phyloP scores from a whole-genome alignment of 2,797 vertebrate species.

The Falco columbarius region DNA sequence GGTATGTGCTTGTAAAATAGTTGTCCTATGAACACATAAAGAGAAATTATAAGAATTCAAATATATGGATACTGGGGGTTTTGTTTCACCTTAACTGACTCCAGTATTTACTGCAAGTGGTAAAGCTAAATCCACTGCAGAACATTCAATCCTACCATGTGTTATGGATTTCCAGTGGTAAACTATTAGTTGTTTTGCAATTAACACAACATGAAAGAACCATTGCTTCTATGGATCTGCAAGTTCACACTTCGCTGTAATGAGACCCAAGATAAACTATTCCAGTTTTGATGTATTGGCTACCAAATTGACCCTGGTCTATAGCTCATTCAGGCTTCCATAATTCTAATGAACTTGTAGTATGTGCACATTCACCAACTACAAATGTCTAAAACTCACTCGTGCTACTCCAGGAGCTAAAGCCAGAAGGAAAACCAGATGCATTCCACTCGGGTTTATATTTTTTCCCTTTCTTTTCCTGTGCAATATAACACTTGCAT shows the following conservation, averaged over 20 bases:
- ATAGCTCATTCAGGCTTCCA: neutral
- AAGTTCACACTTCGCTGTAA: constrained; percentile 23
- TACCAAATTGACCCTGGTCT: constrained; percentile 38
- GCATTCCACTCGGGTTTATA: neutral
- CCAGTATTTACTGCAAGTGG: neutral
- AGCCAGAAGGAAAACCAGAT: neutral
- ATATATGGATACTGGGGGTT: neutral
- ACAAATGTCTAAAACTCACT: neutral
- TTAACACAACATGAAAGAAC: constrained; percentile 44
- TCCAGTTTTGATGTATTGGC: neutral
- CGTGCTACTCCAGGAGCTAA: neutral
- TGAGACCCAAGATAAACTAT: constrained; percentile 21
- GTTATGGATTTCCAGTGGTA: constrained; percentile 44
- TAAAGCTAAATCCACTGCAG: neutral
- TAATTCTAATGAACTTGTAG: neutral
- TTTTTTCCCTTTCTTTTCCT: neutral
- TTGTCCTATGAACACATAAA: neutral
- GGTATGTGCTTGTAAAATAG: neutral
- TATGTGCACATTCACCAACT: neutral
- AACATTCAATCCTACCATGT: neutral
- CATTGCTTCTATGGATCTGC: neutral
- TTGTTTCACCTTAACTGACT: neutral
- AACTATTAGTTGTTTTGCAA: constrained; percentile 37
- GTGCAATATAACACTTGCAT: neutral
- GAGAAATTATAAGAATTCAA: neutral